Percentiles rank a stretch among this genome's conserved stretches.
These are phyloP conservation scores for Hipposideros armiger DNA, from an alignment of 2,113 vertebrate genomes.

Conservation along the genomic window DNA sequence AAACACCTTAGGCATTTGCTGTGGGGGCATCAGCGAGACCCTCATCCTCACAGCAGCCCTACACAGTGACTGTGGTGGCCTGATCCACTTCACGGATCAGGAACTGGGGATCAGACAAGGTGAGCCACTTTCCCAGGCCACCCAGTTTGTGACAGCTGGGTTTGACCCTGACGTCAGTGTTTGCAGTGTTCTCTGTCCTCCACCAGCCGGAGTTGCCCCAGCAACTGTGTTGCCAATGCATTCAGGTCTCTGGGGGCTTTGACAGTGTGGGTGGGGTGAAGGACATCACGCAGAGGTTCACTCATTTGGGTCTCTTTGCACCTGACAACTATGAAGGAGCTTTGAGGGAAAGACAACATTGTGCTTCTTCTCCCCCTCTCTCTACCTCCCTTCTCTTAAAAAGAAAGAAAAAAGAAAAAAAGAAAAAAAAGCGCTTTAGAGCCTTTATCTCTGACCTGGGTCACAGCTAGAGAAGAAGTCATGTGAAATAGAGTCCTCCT, in stretches of 20 bases:
- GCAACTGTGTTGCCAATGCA: not conserved
- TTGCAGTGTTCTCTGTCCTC: not conserved
- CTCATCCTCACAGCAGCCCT: not conserved
- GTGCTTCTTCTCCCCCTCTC: not conserved
- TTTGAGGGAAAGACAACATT: not conserved
- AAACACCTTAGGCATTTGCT: not conserved
- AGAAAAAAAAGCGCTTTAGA: not conserved
- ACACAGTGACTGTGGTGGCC: rapidly evolving
- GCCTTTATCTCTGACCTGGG: slow-evolving; percentile 53
- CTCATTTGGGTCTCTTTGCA: not conserved
- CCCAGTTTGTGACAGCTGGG: not conserved
- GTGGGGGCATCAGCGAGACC: rapidly evolving
- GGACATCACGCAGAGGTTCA: no score
- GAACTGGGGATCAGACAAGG: not conserved
- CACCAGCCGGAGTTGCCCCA: not conserved
- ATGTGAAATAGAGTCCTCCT: not conserved
- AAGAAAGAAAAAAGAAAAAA: not conserved
- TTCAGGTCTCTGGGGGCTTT: rapidly evolving
- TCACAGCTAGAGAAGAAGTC: slow-evolving; percentile 51
- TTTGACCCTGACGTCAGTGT: not conserved
- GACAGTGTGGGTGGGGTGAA: not conserved
- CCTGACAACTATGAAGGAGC: not conserved
- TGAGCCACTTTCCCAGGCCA: not conserved
- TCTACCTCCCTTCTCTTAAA: not conserved
- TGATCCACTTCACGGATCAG: not conserved